Evolutionary conservation across 64 coral and sea anemone species (phyloP), one percentile per base, ranked within the genome.

Genomic region (Pocillopora verrucosa): DNA sequence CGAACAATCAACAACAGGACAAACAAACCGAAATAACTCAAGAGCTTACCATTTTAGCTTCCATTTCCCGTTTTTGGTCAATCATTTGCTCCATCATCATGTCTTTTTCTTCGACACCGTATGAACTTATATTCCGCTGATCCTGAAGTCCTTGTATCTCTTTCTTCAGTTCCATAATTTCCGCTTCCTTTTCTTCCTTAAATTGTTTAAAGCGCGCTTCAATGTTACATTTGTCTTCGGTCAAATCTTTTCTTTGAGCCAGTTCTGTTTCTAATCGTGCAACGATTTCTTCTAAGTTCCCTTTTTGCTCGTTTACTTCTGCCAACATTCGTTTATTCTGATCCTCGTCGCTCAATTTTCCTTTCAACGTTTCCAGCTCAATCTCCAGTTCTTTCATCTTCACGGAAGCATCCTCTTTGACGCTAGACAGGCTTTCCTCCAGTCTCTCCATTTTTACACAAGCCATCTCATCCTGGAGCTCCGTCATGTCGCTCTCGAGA

Each of bases 401-500:
- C 4, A 22, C 36, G 0, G 60, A n/a, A n/a, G 61, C 17, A 20
- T 83, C 61, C 16, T 51, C 6, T 11, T 10, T 68, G 4, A 35
- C 61, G 19, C 16, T 11, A 38, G 35, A 10, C 58, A 67, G 22
- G 57, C 51, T 45, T 61, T 59, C 24, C 51, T 72, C 51, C n/a
- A 26, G 22, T 80, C 24, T n/a, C 26, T 5, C 58, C 72, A 15
- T n/a, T 35, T 5, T 34, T 15, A 45, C 36, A 20, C 12, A 63
- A 80, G 77, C 11, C 30, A 65, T 13, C 58, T 89, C 62, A 2
- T 89, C 34, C 58, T 89, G 76, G 19, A 89, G 88, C 17, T 36
- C 15, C 13, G 37, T 45, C 13, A 78, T 17, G 20, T 89, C 76
- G 20, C 63, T 67, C 69, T 89, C 88, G 11, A 89, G 76, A 72